A percentile compares a stretch with the other conserved stretches of the same genome.
These are phyloP conservation scores for Corvus cornix DNA, from an alignment of 2,113 vertebrate genomes.

Conservation along the genomic window DNA sequence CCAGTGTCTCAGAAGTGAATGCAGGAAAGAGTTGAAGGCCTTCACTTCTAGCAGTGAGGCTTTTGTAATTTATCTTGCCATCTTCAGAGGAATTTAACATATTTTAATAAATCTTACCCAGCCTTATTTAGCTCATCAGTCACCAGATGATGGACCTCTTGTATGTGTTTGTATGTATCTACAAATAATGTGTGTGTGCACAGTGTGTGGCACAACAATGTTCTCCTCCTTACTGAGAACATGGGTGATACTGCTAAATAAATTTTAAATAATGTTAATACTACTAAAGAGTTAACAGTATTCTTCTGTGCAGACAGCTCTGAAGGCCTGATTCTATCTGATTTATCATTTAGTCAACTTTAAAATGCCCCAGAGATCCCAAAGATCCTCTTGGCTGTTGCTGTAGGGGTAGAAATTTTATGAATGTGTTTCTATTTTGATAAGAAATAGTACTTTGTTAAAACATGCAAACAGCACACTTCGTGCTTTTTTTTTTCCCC, in stretches of 20 bases:
- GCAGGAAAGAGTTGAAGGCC: not conserved
- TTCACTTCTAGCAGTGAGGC: not conserved
- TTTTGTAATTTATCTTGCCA: not conserved
- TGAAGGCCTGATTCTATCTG: not conserved
- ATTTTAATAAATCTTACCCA: not conserved
- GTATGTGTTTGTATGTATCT: too few species aligned
- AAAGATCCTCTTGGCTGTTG: conserved; percentile 28
- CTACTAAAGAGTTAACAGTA: not conserved
- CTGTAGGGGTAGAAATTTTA: not conserved
- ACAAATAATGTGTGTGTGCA: not conserved
- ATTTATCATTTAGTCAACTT: conserved; percentile 10
- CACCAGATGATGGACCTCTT: not conserved
- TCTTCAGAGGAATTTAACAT: not conserved
- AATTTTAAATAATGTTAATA: not conserved
- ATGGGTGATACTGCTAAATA: not conserved
- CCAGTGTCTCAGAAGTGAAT: not conserved
- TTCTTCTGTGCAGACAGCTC: not conserved
- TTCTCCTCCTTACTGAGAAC: not conserved
- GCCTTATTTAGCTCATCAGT: not conserved
- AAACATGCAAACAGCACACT: not conserved
- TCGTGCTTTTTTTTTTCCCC: not conserved
- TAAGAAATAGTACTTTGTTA: conserved; percentile 8
- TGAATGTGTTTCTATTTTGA: conserved; percentile 22
- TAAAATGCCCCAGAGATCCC: conserved; percentile 1
- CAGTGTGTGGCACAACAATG: fast-evolving